Evolutionary conservation across 2,797 vertebrate genomes (phyloP), one percentile per base, ranked within the genome.

Genomic region (Protonibea diacanthus): DNA sequence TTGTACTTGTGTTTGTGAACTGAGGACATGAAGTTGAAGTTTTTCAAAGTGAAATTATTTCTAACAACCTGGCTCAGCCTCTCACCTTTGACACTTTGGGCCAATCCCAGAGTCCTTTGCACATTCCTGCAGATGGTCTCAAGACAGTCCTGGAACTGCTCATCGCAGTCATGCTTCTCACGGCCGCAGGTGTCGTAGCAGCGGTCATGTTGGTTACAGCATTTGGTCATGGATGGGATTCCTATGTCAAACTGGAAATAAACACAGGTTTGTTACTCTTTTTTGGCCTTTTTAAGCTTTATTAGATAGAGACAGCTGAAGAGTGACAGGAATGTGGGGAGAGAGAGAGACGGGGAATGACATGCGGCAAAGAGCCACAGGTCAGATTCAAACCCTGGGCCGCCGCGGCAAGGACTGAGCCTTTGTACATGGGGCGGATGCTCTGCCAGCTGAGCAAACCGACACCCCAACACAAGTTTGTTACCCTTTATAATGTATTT

Each of bases 181-280:
- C 83, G 92, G 17, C 97, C 97, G 10, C 98, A 99, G 29, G 97
- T 96, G 87, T 99, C 98, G 0, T 99, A 99, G 92, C 98, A 99
- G 78, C 96, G 94, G 89, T 99, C 98, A 0, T 99, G 98, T 20
- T 95, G 96, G 92, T 99, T 99, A 89, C 98, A 99, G 89, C 98
- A 99, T 88, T 94, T 97, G 3, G 97, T 99, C 97, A 99, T 97
- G 13, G 97, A 98, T 0, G 98, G 98, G 89, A 99, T 98, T 38
- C 98, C 97, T 0, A 99, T 91, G 91, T 99, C 97, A 87, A 99
- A 97, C 98, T 99, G 93, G 40, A 78, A 56, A 62, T 10, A 65
- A 62, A 9, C 60, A 49, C 2, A 71, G 5, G 10, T 63, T 3
- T 7, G 12, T 83, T 42, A 56, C 0, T 65, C 14, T 64, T 60